These are phyloP conservation scores for Cerceris ruficornis DNA, from an alignment of 2,888 invertebrate genomes.

Conservation along the genomic window DNA sequence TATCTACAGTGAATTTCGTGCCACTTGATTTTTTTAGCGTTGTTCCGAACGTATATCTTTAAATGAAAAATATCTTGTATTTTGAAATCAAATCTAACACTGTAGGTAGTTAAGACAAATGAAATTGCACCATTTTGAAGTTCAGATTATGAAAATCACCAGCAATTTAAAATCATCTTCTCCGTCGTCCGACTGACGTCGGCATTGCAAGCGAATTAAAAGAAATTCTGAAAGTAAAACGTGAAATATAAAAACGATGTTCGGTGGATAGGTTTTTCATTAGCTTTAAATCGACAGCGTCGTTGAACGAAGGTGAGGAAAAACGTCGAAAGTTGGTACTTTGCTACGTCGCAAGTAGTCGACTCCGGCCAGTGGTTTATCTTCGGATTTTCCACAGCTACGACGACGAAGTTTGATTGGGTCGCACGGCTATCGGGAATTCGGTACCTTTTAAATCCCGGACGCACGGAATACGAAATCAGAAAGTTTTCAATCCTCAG, in stretches of 20 bases:
- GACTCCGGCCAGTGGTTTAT: conserved; percentile 55
- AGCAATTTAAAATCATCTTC: background rate
- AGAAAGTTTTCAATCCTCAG: conserved; percentile 46
- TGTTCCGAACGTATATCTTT: too few species aligned
- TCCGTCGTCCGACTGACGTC: background rate
- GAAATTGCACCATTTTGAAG: background rate
- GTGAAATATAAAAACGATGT: background rate
- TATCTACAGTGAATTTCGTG: too few species aligned
- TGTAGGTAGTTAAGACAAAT: too few species aligned
- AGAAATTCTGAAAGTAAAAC: conserved; percentile 1
- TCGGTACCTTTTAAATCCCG: conserved; percentile 54
- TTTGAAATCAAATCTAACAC: too few species aligned
- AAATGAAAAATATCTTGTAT: too few species aligned
- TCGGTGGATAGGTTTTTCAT: conserved; percentile 10
- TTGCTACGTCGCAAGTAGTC: conserved; percentile 10
- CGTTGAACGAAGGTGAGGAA: background rate
- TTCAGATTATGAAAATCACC: background rate
- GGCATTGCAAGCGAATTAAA: background rate
- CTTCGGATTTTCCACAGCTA: conserved; percentile 60
- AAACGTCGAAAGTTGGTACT: conserved; percentile 2
- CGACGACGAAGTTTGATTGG: conserved; percentile 68
- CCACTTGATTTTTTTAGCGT: too few species aligned
- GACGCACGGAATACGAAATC: conserved; percentile 56
- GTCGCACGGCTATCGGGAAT: conserved; percentile 49
- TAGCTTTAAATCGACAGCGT: conserved; percentile 8